Base-by-base conservation (phyloP, 2,113 vertebrate species). In the Platichthys flesus region DNA sequence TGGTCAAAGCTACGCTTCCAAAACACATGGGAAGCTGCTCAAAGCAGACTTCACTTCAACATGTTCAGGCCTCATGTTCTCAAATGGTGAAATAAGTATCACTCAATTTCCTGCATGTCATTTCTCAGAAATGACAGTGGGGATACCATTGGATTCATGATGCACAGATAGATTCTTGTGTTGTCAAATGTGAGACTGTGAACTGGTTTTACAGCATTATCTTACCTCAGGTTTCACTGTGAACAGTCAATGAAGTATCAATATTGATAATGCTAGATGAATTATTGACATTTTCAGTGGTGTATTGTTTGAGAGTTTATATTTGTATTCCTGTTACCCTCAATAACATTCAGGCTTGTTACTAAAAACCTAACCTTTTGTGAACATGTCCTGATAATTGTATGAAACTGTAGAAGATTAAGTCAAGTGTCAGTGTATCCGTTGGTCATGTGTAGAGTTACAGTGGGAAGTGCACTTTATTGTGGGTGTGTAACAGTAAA, bases 401-500 rank as follows among this genome's bases (percentile, higher is more conserved):
- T 12, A 16, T 16, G 31, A 40, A 64, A 37, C 13, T 3, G 9
- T 20, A 10, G 20, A 4, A n/a, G 0, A 51, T 51, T 6, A 37
- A 3, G 28, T 37, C 1, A 69, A 59, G 20, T 52, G 42, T 13
- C 14, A 21, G 20, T 8, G 0, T 40, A 26, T 67, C 20, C 45
- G 3, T 42, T 45, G 12, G 49, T 58, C 14, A 28, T 74, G 45
- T 71, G 62, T 67, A 45, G 9, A 56, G 35, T 42, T 72, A 35
- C 26, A 71, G 51, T 61, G 15, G 3, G 24, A 52, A 54, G 4
- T 12, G 7, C 4, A 6, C 3, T 49, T 79, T 62, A 51, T 87
- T 82, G 77, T 57, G 5, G 51, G 55, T 51, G 7, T 59, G 51
- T 63, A 45, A 68, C n/a, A 49, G 56, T 76, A 37, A 70, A 78